phyloP scores from a whole-genome alignment of 2,113 vertebrate genomes.

The Microcebus murinus region DNA sequence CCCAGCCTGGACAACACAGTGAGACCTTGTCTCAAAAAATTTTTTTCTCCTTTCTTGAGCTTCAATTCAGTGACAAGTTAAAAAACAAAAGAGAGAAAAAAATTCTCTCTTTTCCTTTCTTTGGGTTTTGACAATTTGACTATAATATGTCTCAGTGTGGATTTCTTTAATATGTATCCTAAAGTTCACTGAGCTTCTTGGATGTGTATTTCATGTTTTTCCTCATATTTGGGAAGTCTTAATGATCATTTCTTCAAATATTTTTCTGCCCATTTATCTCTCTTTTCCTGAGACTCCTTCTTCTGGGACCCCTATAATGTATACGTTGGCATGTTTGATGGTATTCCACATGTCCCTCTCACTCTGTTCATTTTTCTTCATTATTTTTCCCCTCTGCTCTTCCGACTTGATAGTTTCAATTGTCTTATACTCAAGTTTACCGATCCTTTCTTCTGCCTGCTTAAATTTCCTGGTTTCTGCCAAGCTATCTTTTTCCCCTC shows the following conservation, averaged over 20 bases:
- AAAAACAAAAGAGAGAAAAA: neutral
- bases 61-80: no score
- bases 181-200: neutral
- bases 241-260: neutral
- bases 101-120: neutral
- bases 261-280: neutral
- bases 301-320: neutral
- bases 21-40: no score
- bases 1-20: no score
- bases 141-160: neutral
- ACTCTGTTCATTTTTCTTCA: neutral
- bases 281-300: neutral
- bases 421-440: neutral
- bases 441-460: neutral
- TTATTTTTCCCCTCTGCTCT: neutral
- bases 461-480: neutral
- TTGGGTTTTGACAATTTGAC: neutral
- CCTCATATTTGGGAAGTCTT: neutral
- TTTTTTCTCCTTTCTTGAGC: no score
- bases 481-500: neutral
- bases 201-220: neutral
- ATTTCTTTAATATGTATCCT: neutral
- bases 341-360: neutral
- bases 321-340: neutral
- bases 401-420: neutral